These are phyloP conservation scores for Pyrocephalus nanus DNA, from an alignment of 2,797 vertebrate genomes.

Conservation along the genomic window DNA sequence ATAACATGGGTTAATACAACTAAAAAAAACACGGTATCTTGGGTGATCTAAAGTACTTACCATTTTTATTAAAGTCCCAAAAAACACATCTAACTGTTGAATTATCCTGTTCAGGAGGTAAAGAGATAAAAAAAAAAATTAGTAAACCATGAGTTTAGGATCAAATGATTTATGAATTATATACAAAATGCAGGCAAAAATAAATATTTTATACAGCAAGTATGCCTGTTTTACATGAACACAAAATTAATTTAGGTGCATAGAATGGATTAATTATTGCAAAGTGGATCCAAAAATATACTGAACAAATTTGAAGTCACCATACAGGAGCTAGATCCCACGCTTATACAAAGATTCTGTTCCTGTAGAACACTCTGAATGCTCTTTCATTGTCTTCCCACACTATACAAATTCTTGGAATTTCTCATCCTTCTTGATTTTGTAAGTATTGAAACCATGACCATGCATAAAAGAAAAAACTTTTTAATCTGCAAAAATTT, in stretches of 20 bases:
- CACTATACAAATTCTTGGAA: not conserved
- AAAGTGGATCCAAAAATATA: not conserved
- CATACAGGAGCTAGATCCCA: not conserved
- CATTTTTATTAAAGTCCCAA: constrained; percentile 87
- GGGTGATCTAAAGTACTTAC: constrained; percentile 72
- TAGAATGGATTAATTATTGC: not conserved
- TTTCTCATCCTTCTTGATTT: not conserved
- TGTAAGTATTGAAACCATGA: not conserved
- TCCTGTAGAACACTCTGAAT: not conserved
- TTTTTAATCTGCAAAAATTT: not conserved
- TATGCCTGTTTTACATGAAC: not conserved
- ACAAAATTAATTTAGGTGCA: not conserved
- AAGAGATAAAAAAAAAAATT: not conserved
- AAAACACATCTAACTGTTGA: constrained; percentile 82
- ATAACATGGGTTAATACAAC: not conserved
- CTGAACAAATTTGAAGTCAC: not conserved
- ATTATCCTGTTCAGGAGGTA: constrained; percentile 72
- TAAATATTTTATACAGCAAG: not conserved
- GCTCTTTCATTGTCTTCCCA: not conserved
- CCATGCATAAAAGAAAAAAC: not conserved
- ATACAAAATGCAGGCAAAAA: not conserved
- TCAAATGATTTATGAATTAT: not conserved
- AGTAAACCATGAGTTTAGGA: not conserved
- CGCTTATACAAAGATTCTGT: not conserved
- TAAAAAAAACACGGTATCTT: not conserved